These are phyloP conservation scores for Drosophila oshimai DNA, from an alignment of 1,140 invertebrate genomes.

Conservation along the genomic window DNA sequence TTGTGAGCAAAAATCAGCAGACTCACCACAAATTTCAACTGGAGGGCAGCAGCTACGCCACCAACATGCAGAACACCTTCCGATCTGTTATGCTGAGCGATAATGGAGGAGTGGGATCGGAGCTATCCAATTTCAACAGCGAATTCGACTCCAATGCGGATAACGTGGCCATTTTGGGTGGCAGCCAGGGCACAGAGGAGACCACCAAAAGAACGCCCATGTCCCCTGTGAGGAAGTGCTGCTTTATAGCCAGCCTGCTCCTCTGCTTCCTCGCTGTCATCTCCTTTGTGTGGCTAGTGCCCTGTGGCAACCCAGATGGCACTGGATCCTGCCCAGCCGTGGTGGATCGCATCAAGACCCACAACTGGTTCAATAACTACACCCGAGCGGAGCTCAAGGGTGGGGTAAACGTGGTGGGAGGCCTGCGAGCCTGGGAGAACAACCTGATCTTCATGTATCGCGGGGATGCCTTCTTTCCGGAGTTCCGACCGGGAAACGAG, in stretches of 20 bases:
- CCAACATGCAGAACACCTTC: constrained; percentile 79
- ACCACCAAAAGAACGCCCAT: constrained; percentile 83
- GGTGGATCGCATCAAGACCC: constrained; percentile 84
- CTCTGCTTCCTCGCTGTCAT: constrained; percentile 88
- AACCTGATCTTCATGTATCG: constrained; percentile 89
- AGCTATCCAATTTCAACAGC: constrained; percentile 74
- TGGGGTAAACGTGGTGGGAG: constrained; percentile 87
- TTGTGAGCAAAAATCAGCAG: constrained; percentile 18
- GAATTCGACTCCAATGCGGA: constrained; percentile 74
- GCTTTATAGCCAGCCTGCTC: constrained; percentile 87
- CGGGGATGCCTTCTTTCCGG: constrained; percentile 85
- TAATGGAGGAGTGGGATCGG: constrained; percentile 71
- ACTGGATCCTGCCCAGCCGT: constrained; percentile 85
- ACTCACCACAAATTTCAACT: constrained; percentile 37
- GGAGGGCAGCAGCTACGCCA: constrained; percentile 64
- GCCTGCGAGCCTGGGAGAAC: constrained; percentile 84
- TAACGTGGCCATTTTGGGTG: constrained; percentile 77
- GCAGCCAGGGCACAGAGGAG: constrained; percentile 21
- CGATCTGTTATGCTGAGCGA: constrained; percentile 84
- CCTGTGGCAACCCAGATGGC: constrained; percentile 85
- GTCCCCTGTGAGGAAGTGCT: constrained; percentile 86
- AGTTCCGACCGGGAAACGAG: constrained; percentile 82
- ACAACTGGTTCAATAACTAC: constrained; percentile 88
- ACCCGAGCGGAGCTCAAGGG: constrained; percentile 89
- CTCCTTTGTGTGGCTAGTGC: constrained; percentile 89